These are phyloP conservation scores for Trematomus loennbergii DNA, from an alignment of 2,113 vertebrate genomes.

Conservation along the genomic window DNA sequence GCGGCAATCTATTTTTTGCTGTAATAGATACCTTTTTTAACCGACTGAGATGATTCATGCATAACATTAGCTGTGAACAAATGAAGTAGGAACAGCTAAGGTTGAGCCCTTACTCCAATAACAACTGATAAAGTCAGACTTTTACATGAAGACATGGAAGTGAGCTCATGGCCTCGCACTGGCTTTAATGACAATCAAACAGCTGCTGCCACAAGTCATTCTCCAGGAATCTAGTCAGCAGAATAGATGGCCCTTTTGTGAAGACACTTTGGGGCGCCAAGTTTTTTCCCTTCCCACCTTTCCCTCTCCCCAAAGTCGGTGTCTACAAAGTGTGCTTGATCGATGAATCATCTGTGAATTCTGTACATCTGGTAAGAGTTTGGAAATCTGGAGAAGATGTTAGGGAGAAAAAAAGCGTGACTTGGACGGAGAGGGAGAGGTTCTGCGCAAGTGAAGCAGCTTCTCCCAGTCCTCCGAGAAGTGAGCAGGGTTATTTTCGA, in stretches of 20 bases:
- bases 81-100: conserved; percentile 37
- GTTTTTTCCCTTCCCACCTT: conserved; percentile 13
- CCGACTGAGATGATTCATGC: conserved; percentile 7
- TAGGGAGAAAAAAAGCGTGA: conserved; percentile 71
- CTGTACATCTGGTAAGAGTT: conserved; percentile 91
- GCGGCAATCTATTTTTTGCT: not conserved
- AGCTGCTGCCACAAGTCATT: conserved; percentile 78
- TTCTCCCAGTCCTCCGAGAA: conserved; percentile 58
- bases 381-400: conserved; percentile 84
- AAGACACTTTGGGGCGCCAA: conserved; percentile 73
- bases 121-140: conserved; percentile 57
- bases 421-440: conserved; percentile 72
- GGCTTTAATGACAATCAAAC: conserved; percentile 74
- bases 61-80: conserved; percentile 18
- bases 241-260: conserved; percentile 77
- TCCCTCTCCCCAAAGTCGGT: conserved; percentile 78
- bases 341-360: conserved; percentile 88
- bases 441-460: conserved; percentile 77
- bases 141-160: conserved; percentile 62
- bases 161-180: conserved; percentile 60
- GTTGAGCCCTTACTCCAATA: conserved; percentile 27
- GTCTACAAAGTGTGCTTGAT: conserved; percentile 86
- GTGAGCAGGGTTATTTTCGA: conserved; percentile 8
- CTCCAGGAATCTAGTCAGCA: conserved; percentile 76
- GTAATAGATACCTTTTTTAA: not conserved